Conservation (phyloP, 2,888 invertebrate genomes). For the Terebella lapidaria region DNA sequence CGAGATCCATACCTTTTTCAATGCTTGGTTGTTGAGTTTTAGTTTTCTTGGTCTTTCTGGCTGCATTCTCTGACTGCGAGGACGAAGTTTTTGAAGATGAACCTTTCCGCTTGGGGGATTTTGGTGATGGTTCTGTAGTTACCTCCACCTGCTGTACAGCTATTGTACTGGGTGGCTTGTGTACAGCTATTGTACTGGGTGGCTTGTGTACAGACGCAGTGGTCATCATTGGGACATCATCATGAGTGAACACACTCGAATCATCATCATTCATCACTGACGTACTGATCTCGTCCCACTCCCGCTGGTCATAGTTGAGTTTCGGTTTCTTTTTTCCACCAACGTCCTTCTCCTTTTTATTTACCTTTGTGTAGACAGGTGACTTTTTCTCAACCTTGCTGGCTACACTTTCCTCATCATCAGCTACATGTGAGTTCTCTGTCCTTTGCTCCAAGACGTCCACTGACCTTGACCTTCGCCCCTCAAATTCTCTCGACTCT, state of each 20-base stretch:
- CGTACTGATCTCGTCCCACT: background rate
- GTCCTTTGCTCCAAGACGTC: background rate
- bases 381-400: constrained; percentile 9
- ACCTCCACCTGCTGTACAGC: background rate
- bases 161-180: background rate
- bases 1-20: background rate
- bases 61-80: no score
- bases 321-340: background rate
- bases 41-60: background rate
- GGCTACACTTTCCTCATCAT: background rate
- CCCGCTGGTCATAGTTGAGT: background rate
- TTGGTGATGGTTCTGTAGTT: no score
- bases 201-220: background rate
- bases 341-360: background rate
- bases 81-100: no score
- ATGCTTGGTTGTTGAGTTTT: background rate
- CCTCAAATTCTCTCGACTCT: background rate
- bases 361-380: constrained; percentile 2
- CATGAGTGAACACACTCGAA: background rate
- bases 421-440: background rate
- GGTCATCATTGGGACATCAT: background rate
- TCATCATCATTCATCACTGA: background rate
- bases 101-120: no score
- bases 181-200: background rate
- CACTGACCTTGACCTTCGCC: background rate